phyloP scores from a whole-genome alignment of 2,797 vertebrate genomes.

The Tenualosa thibaudeaui region DNA sequence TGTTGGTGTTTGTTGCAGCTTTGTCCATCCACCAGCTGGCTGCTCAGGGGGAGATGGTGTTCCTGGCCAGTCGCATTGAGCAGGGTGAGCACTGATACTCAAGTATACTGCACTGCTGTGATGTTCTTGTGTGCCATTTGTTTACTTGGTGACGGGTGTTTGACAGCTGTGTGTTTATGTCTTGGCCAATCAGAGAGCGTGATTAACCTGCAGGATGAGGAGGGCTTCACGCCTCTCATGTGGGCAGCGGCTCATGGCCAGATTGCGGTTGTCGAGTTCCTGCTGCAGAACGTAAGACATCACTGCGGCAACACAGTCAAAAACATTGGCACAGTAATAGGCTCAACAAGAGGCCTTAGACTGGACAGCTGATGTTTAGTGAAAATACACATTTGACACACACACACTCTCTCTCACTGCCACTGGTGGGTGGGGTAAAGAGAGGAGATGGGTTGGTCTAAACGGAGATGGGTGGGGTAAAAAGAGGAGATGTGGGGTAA shows the following conservation, averaged over 20 bases:
- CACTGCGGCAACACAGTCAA: neutral
- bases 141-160: neutral
- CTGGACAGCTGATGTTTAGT: neutral
- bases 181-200: slow-evolving; percentile 81
- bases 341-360: neutral
- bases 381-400: too few species aligned
- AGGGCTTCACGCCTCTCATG: slow-evolving; percentile 98
- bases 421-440: too few species aligned
- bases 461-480: too few species aligned
- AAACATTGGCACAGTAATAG: neutral
- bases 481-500: too few species aligned
- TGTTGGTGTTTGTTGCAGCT: slow-evolving; percentile 68
- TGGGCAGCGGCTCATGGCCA: slow-evolving; percentile 99
- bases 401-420: too few species aligned
- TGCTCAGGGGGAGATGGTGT: slow-evolving; percentile 97
- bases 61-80: slow-evolving; percentile 93
- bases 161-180: slow-evolving; percentile 14
- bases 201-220: slow-evolving; percentile 96
- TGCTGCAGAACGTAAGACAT: slow-evolving; percentile 90
- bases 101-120: neutral
- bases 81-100: slow-evolving; percentile 79
- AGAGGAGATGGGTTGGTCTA: too few species aligned
- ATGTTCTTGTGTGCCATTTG: neutral
- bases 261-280: slow-evolving; percentile 97
- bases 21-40: slow-evolving; percentile 96